These are phyloP conservation scores for Pithys albifrons DNA, from an alignment of 2,113 vertebrate species.

Conservation along the genomic window DNA sequence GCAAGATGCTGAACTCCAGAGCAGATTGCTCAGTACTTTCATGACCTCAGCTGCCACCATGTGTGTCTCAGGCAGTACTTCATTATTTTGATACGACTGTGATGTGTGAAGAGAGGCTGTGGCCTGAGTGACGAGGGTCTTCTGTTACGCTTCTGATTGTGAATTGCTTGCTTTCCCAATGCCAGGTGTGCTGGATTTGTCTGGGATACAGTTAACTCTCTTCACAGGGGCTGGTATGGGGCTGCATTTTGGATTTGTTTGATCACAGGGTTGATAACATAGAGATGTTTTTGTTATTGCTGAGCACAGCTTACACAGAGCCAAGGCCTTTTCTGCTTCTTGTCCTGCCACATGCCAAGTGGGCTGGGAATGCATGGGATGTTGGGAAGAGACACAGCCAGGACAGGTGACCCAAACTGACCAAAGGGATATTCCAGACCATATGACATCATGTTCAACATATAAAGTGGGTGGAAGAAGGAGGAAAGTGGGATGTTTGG, in stretches of 20 bases:
- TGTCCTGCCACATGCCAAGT: neutral
- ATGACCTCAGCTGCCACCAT: neutral
- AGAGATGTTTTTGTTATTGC: neutral
- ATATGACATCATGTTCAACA: neutral
- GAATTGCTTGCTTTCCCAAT: neutral
- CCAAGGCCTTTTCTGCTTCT: neutral
- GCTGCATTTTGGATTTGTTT: neutral
- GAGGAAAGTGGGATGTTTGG: neutral
- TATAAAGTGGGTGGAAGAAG: neutral
- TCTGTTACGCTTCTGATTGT: neutral
- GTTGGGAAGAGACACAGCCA: neutral
- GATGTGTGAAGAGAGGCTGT: neutral
- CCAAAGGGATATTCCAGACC: neutral
- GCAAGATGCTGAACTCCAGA: neutral
- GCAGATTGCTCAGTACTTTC: neutral
- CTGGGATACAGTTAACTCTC: neutral
- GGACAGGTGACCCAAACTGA: neutral
- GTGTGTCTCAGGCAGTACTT: neutral
- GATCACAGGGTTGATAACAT: neutral
- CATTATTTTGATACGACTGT: fast-evolving
- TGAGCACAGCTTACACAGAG: neutral
- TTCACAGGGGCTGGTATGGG: neutral
- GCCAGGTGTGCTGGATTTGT: neutral
- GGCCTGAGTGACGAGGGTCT: neutral
- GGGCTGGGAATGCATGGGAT: neutral